A percentile compares a stretch with the other conserved stretches of the same genome.
phyloP scores from a whole-genome alignment of 2,888 invertebrate species.

The Girardia tigrina region DNA sequence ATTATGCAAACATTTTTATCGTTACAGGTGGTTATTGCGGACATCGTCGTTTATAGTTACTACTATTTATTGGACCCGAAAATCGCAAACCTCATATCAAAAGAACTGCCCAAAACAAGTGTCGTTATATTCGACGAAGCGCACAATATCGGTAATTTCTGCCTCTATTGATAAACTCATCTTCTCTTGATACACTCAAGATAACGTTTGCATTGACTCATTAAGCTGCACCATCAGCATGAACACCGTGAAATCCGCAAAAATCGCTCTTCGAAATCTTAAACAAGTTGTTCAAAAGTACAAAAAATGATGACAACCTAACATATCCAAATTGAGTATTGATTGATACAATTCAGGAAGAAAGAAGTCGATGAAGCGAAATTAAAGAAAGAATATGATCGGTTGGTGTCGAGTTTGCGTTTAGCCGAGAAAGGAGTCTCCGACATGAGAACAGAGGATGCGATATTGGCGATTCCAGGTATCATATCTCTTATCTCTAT shows the following conservation, averaged over 20 bases:
- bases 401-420: conserved; percentile 77
- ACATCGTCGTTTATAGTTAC: conserved; percentile 92
- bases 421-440: too few relatives aligned
- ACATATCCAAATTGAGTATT: too few relatives aligned
- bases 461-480: too few relatives aligned
- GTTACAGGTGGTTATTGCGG: conserved; percentile 72
- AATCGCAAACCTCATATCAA: conserved; percentile 92
- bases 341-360: too few relatives aligned
- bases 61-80: conserved; percentile 96
- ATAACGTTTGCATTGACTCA: conserved; percentile 96
- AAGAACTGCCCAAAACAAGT: conserved; percentile 71
- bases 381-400: conserved; percentile 74
- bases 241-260: too few relatives aligned
- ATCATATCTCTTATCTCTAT: too few relatives aligned
- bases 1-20: too few relatives aligned
- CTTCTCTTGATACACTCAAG: conserved; percentile 51
- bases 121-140: conserved; percentile 98
- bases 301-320: too few relatives aligned
- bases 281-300: too few relatives aligned
- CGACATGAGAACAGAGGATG: too few relatives aligned
- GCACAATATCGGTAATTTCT: conserved; percentile 81
- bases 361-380: conserved; percentile 70
- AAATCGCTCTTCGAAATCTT: too few relatives aligned
- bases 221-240: conserved; percentile 86
- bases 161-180: background rate